Conservation (phyloP, 2,888 invertebrate species). For the Rhimphoctona megacephalus region DNA sequence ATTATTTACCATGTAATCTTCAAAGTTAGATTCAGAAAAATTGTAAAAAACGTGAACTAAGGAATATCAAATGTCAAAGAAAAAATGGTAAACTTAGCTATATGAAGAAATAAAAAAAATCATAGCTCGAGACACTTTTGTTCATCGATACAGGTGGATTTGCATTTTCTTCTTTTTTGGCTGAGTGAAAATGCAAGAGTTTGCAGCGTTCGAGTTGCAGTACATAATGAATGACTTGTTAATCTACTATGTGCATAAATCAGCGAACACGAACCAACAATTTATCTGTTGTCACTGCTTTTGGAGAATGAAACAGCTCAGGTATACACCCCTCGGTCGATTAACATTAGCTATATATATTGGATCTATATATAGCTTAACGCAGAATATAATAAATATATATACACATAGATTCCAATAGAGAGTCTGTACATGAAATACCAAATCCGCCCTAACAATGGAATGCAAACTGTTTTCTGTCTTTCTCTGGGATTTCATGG, state of each 20-base stretch:
- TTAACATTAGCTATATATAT: constrained; percentile 10
- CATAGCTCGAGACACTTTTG: background rate
- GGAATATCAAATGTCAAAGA: background rate
- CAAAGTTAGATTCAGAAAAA: background rate
- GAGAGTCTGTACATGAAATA: background rate
- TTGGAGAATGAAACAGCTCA: constrained; percentile 44
- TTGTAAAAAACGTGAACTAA: background rate
- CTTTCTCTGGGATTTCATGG: constrained; percentile 20
- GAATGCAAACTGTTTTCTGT: constrained; percentile 13
- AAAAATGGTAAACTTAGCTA: background rate
- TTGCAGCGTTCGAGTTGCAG: background rate
- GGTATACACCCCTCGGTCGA: constrained; percentile 10
- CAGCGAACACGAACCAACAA: constrained; percentile 32
- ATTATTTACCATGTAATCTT: background rate
- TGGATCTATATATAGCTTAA: background rate
- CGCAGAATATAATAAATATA: background rate
- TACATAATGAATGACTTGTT: background rate
- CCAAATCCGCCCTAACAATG: constrained; percentile 47
- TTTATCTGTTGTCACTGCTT: constrained; percentile 40
- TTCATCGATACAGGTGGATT: background rate
- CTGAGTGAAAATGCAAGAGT: background rate
- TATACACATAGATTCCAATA: background rate
- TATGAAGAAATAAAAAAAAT: background rate
- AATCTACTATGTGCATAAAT: constrained; percentile 8
- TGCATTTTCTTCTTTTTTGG: background rate